Conservation (phyloP, 2,888 invertebrate species). For the Pheosia gnoma region DNA sequence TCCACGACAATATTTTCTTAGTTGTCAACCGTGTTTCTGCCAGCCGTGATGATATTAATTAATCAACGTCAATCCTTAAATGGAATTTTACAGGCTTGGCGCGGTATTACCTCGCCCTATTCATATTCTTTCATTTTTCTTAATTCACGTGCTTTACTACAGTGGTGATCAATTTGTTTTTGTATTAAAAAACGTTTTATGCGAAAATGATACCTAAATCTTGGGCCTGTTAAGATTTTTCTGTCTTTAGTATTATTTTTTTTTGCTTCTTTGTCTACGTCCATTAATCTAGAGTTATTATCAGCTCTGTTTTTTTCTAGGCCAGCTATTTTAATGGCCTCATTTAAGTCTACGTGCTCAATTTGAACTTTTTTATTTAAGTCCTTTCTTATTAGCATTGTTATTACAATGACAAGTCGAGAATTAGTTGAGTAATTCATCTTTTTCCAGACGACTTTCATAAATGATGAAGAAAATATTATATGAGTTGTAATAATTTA, state of each 20-base stretch:
- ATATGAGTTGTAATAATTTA: not conserved
- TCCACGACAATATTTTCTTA: constrained; percentile 31
- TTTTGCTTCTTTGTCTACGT: constrained; percentile 7
- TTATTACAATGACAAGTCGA: not conserved
- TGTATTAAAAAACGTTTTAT: constrained; percentile 33
- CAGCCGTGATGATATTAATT: constrained; percentile 48
- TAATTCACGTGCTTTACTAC: constrained; percentile 43
- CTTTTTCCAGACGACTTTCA: constrained; percentile 1
- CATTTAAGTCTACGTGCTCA: constrained; percentile 1
- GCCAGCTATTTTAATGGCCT: constrained; percentile 1
- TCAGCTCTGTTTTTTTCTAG: constrained; percentile 3
- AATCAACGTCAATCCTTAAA: constrained; percentile 57
- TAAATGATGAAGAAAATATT: not conserved
- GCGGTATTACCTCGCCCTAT: constrained; percentile 40
- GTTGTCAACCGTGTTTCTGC: constrained; percentile 37
- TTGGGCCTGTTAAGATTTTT: constrained; percentile 4
- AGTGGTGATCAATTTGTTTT: constrained; percentile 31
- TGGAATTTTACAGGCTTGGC: constrained; percentile 51
- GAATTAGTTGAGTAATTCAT: constrained; percentile 1
- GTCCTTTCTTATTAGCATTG: constrained; percentile 4
- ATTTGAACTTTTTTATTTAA: not conserved
- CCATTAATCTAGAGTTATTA: constrained; percentile 2
- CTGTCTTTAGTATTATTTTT: constrained; percentile 3
- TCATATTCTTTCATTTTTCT: constrained; percentile 49
- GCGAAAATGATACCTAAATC: constrained; percentile 3